Conservation (phyloP, 2,113 vertebrate genomes). For the Sinocyclocheilus anophthalmus region DNA sequence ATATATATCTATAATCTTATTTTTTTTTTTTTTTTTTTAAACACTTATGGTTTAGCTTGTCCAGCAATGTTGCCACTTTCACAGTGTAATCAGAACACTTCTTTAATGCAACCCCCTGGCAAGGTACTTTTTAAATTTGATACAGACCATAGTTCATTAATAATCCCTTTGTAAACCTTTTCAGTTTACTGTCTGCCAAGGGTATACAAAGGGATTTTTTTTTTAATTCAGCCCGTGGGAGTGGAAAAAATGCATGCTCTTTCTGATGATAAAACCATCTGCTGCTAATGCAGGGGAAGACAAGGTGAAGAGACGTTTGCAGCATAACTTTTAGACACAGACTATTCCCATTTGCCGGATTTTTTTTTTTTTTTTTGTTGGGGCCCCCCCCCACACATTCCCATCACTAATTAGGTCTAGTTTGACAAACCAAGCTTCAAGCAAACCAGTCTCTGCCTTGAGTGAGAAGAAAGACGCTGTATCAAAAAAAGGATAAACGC, state of each 20-base stretch:
- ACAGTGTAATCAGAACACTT: background rate
- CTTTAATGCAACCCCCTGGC: background rate
- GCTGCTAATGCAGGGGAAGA: background rate
- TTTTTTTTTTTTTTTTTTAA: too few species aligned
- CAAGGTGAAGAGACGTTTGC: conserved; percentile 15
- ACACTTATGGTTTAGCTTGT: background rate
- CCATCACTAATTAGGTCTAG: background rate
- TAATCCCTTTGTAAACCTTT: background rate
- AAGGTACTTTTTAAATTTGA: conserved; percentile 14
- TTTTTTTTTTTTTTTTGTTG: too few species aligned
- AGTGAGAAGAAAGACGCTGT: background rate
- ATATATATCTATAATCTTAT: too few species aligned
- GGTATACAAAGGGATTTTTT: background rate
- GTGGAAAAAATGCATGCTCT: conserved; percentile 5
- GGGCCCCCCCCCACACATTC: too few species aligned
- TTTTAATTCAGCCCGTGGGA: background rate
- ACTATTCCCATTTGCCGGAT: background rate
- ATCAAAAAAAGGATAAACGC: background rate
- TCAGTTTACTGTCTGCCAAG: background rate
- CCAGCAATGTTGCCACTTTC: conserved; percentile 7
- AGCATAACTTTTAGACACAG: background rate
- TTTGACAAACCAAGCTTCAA: background rate
- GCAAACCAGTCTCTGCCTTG: background rate
- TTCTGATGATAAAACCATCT: conserved; percentile 32
- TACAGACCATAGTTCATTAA: background rate